Base-by-base conservation (phyloP, 2,888 invertebrate genomes). In the Morinoia aosen region DNA sequence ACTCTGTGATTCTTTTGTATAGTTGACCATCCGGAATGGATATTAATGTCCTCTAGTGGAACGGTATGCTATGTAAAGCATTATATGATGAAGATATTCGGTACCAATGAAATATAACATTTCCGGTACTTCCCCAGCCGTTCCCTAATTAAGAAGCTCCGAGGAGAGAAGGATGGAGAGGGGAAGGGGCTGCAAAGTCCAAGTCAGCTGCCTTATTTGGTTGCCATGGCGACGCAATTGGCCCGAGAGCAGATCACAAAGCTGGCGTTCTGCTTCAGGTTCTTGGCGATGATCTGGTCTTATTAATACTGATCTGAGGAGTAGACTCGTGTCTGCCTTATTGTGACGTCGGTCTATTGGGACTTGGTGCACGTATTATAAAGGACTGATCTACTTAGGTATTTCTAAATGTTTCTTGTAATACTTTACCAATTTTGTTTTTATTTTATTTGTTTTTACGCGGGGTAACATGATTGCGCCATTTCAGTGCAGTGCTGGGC, bases 171-270 rank as follows among this genome's bases (percentile, higher is more conserved):
- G 61, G 19, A 12, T 61, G 76, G 76, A 33, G 33, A 33, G 76
- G 19, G 76, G 76, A 76, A 33, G 33, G 25, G 25, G 76, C 33
- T 16, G 76, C 76, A 33, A 76, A 76, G 76, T 76, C 33, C 19
- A 33, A 76, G 76, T 76, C 33, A 76, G 76, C 76, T 16, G 33
- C 76, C 76, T 90, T 48, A 90, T 90, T 90, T 90, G 90, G 90
- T 90, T 90, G 90, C 90, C 90, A 40, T 90, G 90, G 90, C 14
- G 48, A 90, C 90, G 90, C 90, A 48, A 90, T 90, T 40, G 90
- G 90, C 90, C 90, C 16, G 39, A 90, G 39, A 90, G 40, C 40
- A 90, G 48, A 90, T 90, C 40, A 19, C 90, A 90, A 90, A 39
- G 40, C 90, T 39, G 90, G 90, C 90, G 12, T 90, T 14, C 48